Percentiles rank a stretch among this genome's conserved stretches.
Evolutionary conservation across 2,113 vertebrate genomes (phyloP).

Genomic region (Labeo rohita): DNA sequence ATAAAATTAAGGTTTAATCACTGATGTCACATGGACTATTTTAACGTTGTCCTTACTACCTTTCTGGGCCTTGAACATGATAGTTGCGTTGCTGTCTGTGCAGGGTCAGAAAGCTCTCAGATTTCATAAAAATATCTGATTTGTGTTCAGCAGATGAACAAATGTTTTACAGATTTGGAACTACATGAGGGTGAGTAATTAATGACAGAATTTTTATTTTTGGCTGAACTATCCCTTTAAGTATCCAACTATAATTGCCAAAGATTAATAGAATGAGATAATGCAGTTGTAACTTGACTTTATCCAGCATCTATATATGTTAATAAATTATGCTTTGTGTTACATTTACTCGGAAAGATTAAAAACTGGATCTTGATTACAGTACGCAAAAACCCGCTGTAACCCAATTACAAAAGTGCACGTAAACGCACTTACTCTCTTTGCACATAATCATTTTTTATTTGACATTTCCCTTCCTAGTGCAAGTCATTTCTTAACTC

Average conservation of each 20-base stretch:
- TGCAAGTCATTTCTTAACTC: neutral
- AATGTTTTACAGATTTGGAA: no score
- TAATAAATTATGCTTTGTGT: neutral
- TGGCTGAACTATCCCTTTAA: neutral
- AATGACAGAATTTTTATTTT: no score
- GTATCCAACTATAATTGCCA: neutral
- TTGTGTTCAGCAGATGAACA: no score
- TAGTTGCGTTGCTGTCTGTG: no score
- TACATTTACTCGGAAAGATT: neutral
- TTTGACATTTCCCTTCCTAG: neutral
- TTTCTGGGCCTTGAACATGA: no score
- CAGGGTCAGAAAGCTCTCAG: no score
- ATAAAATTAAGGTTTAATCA: no score
- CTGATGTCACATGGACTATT: no score
- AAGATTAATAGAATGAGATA: neutral
- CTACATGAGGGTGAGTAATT: no score
- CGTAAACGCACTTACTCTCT: neutral
- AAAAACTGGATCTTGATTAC: neutral
- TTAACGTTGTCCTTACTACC: no score
- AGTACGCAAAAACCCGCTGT: neutral
- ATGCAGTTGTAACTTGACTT: neutral
- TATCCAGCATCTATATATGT: neutral
- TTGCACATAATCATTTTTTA: neutral
- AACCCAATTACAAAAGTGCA: neutral
- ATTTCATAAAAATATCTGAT: no score